Evolutionary conservation across 2,797 vertebrate genomes (phyloP), one percentile per base, ranked within the genome.

Genomic region (Melanotaenia maccullochi): DNA sequence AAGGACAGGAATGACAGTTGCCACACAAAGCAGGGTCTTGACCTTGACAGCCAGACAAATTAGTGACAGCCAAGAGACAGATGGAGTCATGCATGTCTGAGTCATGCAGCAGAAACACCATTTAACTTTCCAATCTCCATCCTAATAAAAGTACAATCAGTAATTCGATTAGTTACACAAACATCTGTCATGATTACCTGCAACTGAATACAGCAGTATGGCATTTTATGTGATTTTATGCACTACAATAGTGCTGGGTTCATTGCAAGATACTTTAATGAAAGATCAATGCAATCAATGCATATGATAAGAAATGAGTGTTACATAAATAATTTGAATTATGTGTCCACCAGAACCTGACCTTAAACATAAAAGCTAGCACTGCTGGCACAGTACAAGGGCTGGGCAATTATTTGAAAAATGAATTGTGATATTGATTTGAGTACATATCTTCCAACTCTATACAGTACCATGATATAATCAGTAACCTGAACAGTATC

Each of bases 61-160:
- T 47, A 47, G 33, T 44, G 72, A 69, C 69, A 72, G 63, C 66
- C 44, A 60, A 64, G 62, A 64, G 70, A 78, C 80, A 87, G 85
- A 82, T 76, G 79, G 72, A 54, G 64, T 28, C 9, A 58, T 35
- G 13, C 44, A 62, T 14, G 62, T 44, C n/a, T 22, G 22, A 30
- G 20, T 42, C 12, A 20, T 49, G 16, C 56, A 13, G 56, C 42
- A 51, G 33, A 30, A 60, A 1, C 16, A 24, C 16, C 5, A 64
- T 61, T 68, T 60, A 65, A 66, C 30, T 54, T 60, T 58, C 5
- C 5, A 35, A 9, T 30, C 30, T 1, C 6, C 7, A 9, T 5
- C 18, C 25, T 44, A 22, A 56, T 49, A n/a, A 33, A n/a, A 13
- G 58, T 4, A 38, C 16, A 20, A 35, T 44, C n/a, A 8, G 25